Conservation (phyloP, 2,113 vertebrate genomes). For the Atrichornis clamosus region DNA sequence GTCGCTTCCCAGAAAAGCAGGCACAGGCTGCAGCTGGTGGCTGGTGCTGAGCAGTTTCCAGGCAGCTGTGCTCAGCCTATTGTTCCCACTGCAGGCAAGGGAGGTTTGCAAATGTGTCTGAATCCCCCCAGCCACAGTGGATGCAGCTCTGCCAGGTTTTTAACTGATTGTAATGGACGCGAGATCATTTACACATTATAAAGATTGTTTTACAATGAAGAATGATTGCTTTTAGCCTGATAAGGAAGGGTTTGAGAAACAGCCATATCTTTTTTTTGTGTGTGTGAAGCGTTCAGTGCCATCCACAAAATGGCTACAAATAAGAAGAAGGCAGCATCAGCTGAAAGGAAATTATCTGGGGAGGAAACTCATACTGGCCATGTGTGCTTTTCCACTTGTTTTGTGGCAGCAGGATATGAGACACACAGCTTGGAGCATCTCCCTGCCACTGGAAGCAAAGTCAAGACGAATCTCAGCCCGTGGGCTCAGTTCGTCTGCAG, state of each 20-base stretch:
- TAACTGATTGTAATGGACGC: background rate
- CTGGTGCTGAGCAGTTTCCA: background rate
- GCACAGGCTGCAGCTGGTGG: constrained; percentile 9
- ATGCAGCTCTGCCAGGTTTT: background rate
- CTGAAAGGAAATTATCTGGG: background rate
- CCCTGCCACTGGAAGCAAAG: background rate
- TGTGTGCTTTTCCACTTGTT: background rate
- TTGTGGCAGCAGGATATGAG: background rate
- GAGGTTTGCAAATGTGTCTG: background rate
- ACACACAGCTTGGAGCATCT: background rate
- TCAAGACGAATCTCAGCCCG: background rate
- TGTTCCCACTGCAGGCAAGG: background rate
- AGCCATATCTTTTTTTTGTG: background rate
- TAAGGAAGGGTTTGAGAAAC: background rate
- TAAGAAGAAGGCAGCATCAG: background rate
- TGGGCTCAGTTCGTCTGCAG: background rate
- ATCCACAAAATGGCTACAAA: background rate
- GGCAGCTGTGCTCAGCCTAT: constrained; percentile 28
- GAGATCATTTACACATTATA: background rate
- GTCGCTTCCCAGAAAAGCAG: background rate
- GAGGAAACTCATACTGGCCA: background rate
- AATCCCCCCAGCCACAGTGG: background rate
- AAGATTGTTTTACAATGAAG: background rate
- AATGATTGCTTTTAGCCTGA: background rate
- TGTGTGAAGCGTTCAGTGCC: background rate